A percentile compares a stretch with the other conserved stretches of the same genome.
These are phyloP conservation scores for Emydocephalus ijimae DNA, from an alignment of 2,113 vertebrate species.

Conservation along the genomic window DNA sequence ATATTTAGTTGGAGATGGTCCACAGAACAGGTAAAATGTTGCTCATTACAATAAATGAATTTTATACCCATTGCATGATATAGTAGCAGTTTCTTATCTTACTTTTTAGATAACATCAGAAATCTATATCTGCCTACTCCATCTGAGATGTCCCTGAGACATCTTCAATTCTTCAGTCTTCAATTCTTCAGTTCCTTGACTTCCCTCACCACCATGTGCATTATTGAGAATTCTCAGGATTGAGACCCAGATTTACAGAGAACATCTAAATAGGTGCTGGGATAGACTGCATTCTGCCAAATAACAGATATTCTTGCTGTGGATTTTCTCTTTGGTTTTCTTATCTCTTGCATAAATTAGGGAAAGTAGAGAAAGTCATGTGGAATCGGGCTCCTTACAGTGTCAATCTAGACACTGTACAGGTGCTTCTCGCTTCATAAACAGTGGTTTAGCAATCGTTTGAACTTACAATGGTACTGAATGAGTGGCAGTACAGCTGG, in stretches of 20 bases:
- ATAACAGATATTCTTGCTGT: neutral
- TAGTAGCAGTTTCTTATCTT: neutral
- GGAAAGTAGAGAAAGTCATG: neutral
- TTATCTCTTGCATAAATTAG: neutral
- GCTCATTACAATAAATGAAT: conserved; percentile 30
- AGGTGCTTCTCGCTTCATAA: neutral
- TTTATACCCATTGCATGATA: neutral
- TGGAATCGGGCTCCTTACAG: neutral
- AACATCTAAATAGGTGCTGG: neutral
- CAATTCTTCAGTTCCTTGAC: neutral
- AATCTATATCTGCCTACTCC: neutral
- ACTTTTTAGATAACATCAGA: neutral
- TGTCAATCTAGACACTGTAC: neutral
- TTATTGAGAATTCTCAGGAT: neutral
- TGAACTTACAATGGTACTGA: neutral
- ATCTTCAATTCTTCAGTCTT: neutral
- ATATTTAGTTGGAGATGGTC: conserved; percentile 96
- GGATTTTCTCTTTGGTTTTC: neutral
- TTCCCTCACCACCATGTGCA: neutral
- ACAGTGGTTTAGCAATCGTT: neutral
- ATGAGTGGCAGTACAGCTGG: neutral
- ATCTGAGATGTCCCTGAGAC: neutral
- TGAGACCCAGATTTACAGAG: neutral
- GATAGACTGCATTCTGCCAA: neutral
- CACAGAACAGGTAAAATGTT: conserved; percentile 88